phyloP scores from a whole-genome alignment of 1,140 invertebrate genomes.

The Aradophagus sp. region DNA sequence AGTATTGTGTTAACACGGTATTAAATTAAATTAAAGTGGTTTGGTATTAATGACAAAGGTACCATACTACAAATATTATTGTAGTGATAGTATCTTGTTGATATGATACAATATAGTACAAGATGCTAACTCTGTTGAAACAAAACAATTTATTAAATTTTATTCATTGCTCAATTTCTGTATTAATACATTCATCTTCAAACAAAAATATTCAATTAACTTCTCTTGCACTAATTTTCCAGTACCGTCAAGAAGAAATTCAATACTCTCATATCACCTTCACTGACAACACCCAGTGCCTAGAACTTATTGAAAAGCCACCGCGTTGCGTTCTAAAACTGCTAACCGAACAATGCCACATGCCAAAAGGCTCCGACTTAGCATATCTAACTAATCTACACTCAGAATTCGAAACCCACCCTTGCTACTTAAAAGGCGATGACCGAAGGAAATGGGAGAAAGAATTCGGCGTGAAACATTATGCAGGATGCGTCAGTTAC shows the following conservation, averaged over 20 bases:
- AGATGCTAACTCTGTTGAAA: too few relatives aligned
- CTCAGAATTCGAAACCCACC: constrained; percentile 89
- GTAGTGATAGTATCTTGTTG: too few relatives aligned
- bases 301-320: constrained; percentile 93
- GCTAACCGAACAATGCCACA: constrained; percentile 93
- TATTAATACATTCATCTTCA: too few relatives aligned
- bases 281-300: constrained; percentile 91
- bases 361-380: constrained; percentile 93
- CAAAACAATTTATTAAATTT: too few relatives aligned
- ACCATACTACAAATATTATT: too few relatives aligned
- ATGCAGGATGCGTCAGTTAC: constrained; percentile 96
- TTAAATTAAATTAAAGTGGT: too few relatives aligned
- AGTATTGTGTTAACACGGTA: too few relatives aligned
- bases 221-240: constrained; percentile 39
- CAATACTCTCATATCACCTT: constrained; percentile 92
- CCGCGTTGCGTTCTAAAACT: constrained; percentile 91
- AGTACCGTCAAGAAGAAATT: constrained; percentile 93
- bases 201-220: too few relatives aligned
- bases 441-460: constrained; percentile 92
- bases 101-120: too few relatives aligned
- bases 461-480: constrained; percentile 94
- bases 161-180: too few relatives aligned
- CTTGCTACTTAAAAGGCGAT: constrained; percentile 90
- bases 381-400: constrained; percentile 94
- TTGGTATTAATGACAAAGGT: too few relatives aligned